Conservation (phyloP, 2,888 invertebrate genomes). For the Polyploca ridens region DNA sequence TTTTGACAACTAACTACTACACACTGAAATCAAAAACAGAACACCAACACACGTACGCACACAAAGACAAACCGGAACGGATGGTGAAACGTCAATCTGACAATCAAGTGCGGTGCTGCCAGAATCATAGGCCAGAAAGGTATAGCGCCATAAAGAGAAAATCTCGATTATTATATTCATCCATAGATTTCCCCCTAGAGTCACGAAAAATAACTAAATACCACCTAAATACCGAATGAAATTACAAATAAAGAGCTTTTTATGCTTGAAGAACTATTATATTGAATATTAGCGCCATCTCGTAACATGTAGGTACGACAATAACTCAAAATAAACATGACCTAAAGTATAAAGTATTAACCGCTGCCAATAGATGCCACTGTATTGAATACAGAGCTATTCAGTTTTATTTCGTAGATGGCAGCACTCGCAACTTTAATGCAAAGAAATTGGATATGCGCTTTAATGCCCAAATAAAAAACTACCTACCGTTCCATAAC, state of each 20-base stretch:
- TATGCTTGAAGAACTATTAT: no score
- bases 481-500: no score
- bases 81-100: conserved; percentile 17
- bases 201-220: no score
- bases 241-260: no score
- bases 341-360: neutral
- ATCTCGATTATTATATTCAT: neutral
- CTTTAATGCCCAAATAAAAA: no score
- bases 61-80: conserved; percentile 10
- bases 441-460: no score
- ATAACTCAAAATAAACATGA: no score
- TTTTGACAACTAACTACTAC: conserved; percentile 38
- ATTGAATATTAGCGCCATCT: neutral
- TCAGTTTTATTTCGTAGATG: neutral
- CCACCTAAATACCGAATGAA: no score
- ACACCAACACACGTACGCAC: conserved; percentile 15
- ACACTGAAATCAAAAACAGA: conserved; percentile 31
- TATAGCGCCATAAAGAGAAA: neutral
- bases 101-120: neutral
- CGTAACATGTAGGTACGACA: no score
- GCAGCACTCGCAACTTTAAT: neutral
- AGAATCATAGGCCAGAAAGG: neutral
- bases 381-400: neutral
- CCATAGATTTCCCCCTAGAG: no score
- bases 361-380: neutral